Percentiles rank a stretch among this genome's conserved stretches.
phyloP scores from a whole-genome alignment of 37 sponge, comb jelly and placozoan genomes.

The Tethya wilhelma region DNA sequence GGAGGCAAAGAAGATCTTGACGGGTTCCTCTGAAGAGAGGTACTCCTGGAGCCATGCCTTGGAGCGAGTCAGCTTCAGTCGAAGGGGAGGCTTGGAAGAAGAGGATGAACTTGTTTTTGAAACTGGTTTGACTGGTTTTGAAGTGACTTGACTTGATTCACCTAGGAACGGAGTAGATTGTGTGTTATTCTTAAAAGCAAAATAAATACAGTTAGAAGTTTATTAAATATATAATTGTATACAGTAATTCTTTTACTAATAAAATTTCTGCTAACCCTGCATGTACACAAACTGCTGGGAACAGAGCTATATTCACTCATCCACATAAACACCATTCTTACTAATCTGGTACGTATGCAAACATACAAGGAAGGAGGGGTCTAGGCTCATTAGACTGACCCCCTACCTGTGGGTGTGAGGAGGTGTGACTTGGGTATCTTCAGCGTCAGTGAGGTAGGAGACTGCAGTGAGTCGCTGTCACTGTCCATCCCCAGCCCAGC shows the following conservation, averaged over 20 bases:
- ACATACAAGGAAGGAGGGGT: too few species aligned
- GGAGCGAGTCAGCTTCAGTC: constrained; percentile 42
- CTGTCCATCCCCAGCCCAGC: not conserved
- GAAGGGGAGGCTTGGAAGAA: not conserved
- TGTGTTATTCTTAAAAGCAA: too few species aligned
- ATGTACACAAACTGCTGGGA: too few species aligned
- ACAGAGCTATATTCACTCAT: too few species aligned
- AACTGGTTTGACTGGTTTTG: not conserved
- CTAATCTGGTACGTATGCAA: too few species aligned
- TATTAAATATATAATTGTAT: too few species aligned
- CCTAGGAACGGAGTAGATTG: too few species aligned
- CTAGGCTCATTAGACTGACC: too few species aligned
- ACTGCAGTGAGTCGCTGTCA: not conserved
- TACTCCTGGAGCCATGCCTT: constrained; percentile 60
- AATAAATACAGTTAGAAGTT: too few species aligned
- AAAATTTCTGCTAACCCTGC: too few species aligned
- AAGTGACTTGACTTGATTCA: not conserved
- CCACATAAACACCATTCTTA: too few species aligned
- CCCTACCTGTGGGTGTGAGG: not conserved
- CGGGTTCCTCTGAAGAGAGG: constrained; percentile 32
- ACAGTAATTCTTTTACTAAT: too few species aligned
- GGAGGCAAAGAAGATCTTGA: constrained; percentile 49
- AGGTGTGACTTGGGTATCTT: constrained; percentile 45
- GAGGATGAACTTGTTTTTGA: constrained; percentile 2
- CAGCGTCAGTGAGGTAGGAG: constrained; percentile 34